Conservation (phyloP, 2,797 vertebrate species). For the Oreochromis grahami region DNA sequence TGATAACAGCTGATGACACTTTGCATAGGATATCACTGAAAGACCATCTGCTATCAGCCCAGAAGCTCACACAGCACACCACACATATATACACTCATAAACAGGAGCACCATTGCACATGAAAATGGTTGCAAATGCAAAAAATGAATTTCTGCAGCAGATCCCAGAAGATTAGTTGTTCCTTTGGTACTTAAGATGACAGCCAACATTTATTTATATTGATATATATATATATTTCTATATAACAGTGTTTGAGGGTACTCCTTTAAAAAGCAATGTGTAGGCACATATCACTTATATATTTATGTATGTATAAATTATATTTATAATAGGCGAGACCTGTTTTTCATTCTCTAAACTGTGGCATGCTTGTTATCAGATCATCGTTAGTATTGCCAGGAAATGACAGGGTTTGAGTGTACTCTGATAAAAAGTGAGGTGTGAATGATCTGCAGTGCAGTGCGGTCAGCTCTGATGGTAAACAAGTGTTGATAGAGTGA, state of each 20-base stretch:
- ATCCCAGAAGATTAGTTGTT: not conserved
- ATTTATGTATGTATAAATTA: not conserved
- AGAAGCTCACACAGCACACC: slow-evolving; percentile 51
- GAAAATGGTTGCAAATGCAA: not conserved
- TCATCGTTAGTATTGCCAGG: not conserved
- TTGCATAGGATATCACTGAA: slow-evolving; percentile 70
- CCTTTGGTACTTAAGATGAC: not conserved
- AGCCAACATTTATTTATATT: not conserved
- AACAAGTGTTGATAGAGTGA: too few relatives aligned
- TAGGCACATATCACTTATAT: rapidly evolving
- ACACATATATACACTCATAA: not conserved
- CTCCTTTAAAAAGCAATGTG: rapidly evolving
- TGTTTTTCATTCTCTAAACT: rapidly evolving
- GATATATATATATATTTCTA: rapidly evolving
- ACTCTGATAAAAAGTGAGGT: too few relatives aligned
- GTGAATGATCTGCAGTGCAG: too few relatives aligned
- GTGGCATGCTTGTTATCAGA: not conserved
- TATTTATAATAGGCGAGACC: not conserved
- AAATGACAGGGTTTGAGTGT: not conserved
- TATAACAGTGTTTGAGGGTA: rapidly evolving
- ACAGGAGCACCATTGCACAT: not conserved
- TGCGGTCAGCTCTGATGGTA: too few relatives aligned
- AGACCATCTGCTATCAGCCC: slow-evolving; percentile 73
- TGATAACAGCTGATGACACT: slow-evolving; percentile 33
- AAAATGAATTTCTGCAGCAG: not conserved